Conservation (phyloP, 2,797 vertebrate species). For the Pelodytes ibericus region DNA sequence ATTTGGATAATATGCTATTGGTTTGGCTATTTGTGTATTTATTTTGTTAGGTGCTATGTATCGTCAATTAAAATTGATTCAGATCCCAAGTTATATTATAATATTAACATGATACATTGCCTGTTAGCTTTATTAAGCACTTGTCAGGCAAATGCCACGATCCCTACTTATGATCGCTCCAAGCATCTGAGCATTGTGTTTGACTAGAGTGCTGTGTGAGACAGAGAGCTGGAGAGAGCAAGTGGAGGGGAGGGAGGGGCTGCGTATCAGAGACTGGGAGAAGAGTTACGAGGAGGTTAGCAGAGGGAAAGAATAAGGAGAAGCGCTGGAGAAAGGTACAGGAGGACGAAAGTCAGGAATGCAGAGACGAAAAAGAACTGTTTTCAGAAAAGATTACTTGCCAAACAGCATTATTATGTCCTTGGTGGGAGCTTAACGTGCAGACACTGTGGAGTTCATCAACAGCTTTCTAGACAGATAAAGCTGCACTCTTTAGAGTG, state of each 20-base stretch:
- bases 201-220: conserved; percentile 33
- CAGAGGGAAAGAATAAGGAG: conserved; percentile 21
- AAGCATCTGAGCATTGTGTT: conserved; percentile 22
- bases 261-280: conserved; percentile 37
- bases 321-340: conserved; percentile 15
- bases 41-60: neutral
- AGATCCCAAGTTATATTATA: neutral
- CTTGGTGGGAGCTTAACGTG: conserved; percentile 3
- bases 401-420: neutral
- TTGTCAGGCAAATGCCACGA: conserved; percentile 40
- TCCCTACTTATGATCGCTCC: conserved; percentile 18
- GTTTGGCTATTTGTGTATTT: too few relatives aligned
- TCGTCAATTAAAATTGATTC: neutral
- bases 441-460: neutral
- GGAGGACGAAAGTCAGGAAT: conserved; percentile 26
- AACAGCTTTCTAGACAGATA: neutral
- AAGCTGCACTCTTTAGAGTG: conserved; percentile 2
- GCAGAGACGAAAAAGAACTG: conserved; percentile 3
- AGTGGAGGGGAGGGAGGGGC: conserved; percentile 50
- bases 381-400: neutral
- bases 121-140: conserved; percentile 27
- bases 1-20: too few relatives aligned
- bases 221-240: conserved; percentile 27
- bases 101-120: conserved; percentile 19
- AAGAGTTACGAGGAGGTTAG: conserved; percentile 46